phyloP scores from a whole-genome alignment of 1,140 invertebrate genomes.

The Mizuhopecten yessoensis region DNA sequence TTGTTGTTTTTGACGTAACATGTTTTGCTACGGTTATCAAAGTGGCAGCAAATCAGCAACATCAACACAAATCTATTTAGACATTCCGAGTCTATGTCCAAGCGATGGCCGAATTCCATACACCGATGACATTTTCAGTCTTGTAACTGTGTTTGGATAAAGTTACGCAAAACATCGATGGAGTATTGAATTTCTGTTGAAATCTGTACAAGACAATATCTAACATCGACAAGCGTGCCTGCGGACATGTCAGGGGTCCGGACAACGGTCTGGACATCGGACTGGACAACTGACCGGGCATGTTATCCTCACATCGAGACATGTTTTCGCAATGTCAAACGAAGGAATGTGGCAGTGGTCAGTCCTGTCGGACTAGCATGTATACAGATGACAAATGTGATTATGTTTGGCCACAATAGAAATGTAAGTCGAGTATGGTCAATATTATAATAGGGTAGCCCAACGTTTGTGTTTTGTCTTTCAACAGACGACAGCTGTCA shows the following conservation, averaged over 20 bases:
- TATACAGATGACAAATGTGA: background rate
- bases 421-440: background rate
- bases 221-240: background rate
- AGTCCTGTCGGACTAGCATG: background rate
- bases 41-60: background rate
- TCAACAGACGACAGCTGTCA: background rate
- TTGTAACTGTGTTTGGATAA: background rate
- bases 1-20: constrained; percentile 23
- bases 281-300: background rate
- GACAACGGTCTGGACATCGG: background rate
- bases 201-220: background rate
- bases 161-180: background rate
- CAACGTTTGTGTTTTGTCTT: constrained; percentile 4
- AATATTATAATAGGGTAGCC: background rate
- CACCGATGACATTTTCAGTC: background rate
- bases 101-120: background rate
- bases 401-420: background rate
- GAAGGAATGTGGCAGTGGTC: background rate
- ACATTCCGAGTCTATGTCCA: background rate
- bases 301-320: background rate
- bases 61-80: background rate
- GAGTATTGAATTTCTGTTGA: background rate
- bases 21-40: background rate
- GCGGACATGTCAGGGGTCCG: background rate
- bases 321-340: constrained; percentile 28